Evolutionary conservation across 2,113 vertebrate species (phyloP), one percentile per base, ranked within the genome.

Genomic region (Oriolus oriolus): DNA sequence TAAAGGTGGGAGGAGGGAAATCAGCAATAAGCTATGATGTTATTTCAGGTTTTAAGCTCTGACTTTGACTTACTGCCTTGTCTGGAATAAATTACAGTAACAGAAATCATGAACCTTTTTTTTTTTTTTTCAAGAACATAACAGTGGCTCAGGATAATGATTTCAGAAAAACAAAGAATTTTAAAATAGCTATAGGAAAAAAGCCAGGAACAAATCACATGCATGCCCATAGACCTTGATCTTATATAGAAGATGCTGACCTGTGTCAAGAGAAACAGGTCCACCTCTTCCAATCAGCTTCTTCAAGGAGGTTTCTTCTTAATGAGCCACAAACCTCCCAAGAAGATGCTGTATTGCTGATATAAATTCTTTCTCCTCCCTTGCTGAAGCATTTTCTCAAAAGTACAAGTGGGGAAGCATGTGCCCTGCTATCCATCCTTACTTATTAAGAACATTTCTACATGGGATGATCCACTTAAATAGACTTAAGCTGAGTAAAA

Each of bases 1-100:
- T 61, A 69, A 54, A 37, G 4, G 4, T 6, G 3, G 2, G 7
- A 17, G 5, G 1, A 8, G 3, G 9, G 2, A 22, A 39, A 53
- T 17, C 10, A 81, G 19, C 9, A 76, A 44, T 44, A 80, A 84
- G 2, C 15, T 79, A 41, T 66, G 53, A 52, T 45, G 26, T 52
- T 65, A 57, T 87, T 85, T 91, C 15, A 57, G 20, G 8, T 84
- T 91, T 91, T 77, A 91, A 89, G 35, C 22, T 70, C 47, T 59
- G 20, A 68, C 20, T 89, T 78, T 82, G 39, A 81, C 84, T 31
- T 81, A 11, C 50, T 78, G 10, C 23, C 23, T 39, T 76, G 21
- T 79, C 73, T 73, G 31, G 44, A 89, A 79, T 41, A 56, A 69
- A 13, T 64, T 85, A 41, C 13, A 75, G 41, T 30, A 82, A 35